phyloP scores from a whole-genome alignment of 2,888 invertebrate genomes.

The Seira ritae region DNA sequence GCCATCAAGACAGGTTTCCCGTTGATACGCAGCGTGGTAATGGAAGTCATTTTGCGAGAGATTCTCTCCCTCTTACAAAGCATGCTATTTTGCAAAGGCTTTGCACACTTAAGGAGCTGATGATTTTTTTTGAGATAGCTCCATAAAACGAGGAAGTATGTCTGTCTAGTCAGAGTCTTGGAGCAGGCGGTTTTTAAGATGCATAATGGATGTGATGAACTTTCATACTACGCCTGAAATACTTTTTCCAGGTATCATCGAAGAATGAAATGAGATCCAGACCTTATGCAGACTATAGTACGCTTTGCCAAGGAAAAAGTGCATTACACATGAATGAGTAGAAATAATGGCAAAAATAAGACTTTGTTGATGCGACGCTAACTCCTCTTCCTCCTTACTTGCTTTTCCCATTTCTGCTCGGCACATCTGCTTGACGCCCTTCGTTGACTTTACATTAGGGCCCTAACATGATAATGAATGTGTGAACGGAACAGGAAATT shows the following conservation, averaged over 20 bases:
- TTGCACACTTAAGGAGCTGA: not conserved
- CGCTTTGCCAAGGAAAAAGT: not conserved
- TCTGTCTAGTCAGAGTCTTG: too few relatives aligned
- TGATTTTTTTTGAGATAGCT: not conserved
- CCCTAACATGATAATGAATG: constrained; percentile 63
- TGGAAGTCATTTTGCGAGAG: not conserved
- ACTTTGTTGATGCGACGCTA: constrained; percentile 6
- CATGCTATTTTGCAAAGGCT: not conserved
- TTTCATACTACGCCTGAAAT: not conserved
- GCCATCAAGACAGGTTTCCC: constrained; percentile 3
- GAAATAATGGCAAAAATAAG: constrained; percentile 14
- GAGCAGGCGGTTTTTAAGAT: not conserved
- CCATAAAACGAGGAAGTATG: too few relatives aligned
- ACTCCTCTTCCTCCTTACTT: not conserved
- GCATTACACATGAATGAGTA: constrained; percentile 16
- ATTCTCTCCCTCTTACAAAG: not conserved
- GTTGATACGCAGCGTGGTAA: not conserved
- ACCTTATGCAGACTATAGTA: not conserved
- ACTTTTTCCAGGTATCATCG: constrained; percentile 6
- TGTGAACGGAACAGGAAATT: constrained; percentile 65
- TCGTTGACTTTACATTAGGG: constrained; percentile 62
- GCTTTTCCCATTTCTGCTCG: constrained; percentile 35
- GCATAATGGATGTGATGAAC: constrained; percentile 16
- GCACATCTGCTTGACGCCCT: constrained; percentile 36
- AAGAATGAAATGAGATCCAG: not conserved